Conservation (phyloP, 2,888 invertebrate species). For the Plebejus anna region DNA sequence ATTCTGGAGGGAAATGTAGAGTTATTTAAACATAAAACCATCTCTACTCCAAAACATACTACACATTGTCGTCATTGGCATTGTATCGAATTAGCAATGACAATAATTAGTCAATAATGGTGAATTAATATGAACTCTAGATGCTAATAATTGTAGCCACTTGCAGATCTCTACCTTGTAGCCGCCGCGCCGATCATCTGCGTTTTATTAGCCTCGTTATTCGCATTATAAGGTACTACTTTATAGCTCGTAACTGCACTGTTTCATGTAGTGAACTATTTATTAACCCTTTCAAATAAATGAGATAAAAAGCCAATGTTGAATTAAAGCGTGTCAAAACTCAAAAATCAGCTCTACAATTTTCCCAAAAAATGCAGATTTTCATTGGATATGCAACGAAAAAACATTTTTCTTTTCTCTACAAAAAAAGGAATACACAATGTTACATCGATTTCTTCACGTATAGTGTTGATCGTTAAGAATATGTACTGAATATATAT, state of each 20-base stretch:
- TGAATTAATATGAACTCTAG: background rate
- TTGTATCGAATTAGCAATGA: background rate
- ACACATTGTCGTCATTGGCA: background rate
- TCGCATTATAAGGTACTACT: background rate
- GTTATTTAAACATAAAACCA: too few species aligned
- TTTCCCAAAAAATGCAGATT: background rate
- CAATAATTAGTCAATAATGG: background rate
- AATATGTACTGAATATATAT: constrained; percentile 18
- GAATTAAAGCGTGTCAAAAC: background rate
- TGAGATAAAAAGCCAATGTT: background rate
- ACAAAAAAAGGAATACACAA: background rate
- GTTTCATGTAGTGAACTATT: background rate
- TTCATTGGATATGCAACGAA: too few species aligned
- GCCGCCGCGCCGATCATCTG: background rate
- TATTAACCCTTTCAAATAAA: background rate
- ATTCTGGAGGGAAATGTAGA: too few species aligned
- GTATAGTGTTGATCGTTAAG: background rate
- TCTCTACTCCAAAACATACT: background rate
- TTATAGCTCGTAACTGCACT: background rate
- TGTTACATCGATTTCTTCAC: background rate
- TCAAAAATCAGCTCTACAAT: background rate
- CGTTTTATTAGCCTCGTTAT: constrained; percentile 5
- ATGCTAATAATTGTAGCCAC: background rate
- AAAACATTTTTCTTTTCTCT: too few species aligned
- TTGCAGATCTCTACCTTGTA: background rate